Conservation (phyloP, 2,113 vertebrate species). For the Lepidothrix coronata region DNA sequence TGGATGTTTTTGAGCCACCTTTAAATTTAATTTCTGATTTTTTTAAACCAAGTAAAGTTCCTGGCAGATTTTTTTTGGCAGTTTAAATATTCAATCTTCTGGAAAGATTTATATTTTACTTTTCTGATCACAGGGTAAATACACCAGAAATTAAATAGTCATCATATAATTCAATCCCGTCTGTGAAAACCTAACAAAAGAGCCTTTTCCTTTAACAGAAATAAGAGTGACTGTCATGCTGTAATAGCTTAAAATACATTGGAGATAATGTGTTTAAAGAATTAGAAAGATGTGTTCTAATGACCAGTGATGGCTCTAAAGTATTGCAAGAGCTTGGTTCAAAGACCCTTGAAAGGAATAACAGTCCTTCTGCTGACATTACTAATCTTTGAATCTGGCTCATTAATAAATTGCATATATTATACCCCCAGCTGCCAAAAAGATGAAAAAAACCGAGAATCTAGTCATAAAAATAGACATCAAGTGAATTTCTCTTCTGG, state of each 20-base stretch:
- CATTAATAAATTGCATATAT: slow-evolving; percentile 37
- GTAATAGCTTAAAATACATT: slow-evolving; percentile 29
- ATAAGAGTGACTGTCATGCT: background rate
- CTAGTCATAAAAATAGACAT: slow-evolving; percentile 39
- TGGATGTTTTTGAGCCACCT: background rate
- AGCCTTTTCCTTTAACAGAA: slow-evolving; percentile 14
- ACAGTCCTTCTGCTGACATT: slow-evolving; percentile 27
- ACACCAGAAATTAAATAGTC: background rate
- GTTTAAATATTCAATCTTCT: background rate
- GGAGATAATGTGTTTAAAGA: slow-evolving; percentile 6
- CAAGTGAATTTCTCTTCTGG: slow-evolving; percentile 14
- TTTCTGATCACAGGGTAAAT: background rate
- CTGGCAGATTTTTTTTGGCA: background rate
- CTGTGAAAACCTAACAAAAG: background rate
- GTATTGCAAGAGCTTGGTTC: slow-evolving; percentile 14
- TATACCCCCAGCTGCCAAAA: slow-evolving; percentile 29
- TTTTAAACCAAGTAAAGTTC: background rate
- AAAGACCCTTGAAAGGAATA: slow-evolving; percentile 32
- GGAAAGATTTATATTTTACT: slow-evolving; percentile 10
- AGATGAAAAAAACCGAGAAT: background rate
- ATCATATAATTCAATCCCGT: background rate
- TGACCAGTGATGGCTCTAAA: slow-evolving; percentile 10
- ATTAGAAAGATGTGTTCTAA: slow-evolving; percentile 5
- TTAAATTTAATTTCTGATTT: background rate
- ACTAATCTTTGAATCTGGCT: slow-evolving; percentile 32